Conservation (phyloP, 2,797 vertebrate species). For the Enteromius argenteus region DNA sequence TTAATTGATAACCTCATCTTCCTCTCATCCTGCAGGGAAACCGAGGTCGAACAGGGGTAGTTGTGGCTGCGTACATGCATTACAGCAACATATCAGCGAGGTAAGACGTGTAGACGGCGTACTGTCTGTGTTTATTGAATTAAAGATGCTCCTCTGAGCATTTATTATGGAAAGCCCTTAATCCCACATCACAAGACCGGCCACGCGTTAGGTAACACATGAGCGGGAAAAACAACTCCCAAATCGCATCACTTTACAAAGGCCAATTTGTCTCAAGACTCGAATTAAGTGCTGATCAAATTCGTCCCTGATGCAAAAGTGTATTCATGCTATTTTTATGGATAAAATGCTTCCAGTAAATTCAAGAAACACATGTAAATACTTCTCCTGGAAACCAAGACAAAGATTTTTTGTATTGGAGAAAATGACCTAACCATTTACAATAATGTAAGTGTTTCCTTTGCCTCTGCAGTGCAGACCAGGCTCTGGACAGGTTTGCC, state of each 20-base stretch:
- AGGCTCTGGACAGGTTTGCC: conserved; percentile 97
- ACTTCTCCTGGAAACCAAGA: background rate
- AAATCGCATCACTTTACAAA: conserved; percentile 34
- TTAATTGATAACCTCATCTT: background rate
- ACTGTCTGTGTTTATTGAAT: conserved; percentile 42
- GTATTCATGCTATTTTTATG: conserved; percentile 37
- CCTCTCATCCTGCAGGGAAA: conserved; percentile 83
- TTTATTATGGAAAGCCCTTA: conserved; percentile 26
- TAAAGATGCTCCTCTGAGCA: conserved; percentile 23
- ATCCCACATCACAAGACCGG: conserved; percentile 66
- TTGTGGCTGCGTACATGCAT: conserved; percentile 97
- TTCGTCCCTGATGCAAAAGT: conserved; percentile 26
- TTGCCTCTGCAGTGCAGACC: conserved; percentile 84
- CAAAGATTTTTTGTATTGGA: background rate
- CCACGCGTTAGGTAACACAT: conserved; percentile 45
- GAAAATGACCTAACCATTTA: background rate
- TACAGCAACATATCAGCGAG: conserved; percentile 91
- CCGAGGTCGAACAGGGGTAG: conserved; percentile 92
- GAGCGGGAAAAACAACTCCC: conserved; percentile 23
- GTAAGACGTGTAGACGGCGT: conserved; percentile 22
- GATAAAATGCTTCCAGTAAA: conserved; percentile 8
- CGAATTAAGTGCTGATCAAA: conserved; percentile 40
- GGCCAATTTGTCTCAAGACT: conserved; percentile 55
- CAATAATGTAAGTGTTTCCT: conserved; percentile 19
- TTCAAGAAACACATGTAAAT: background rate